Evolutionary conservation across 1,140 invertebrate species (phyloP).

Genomic region (Apis laboriosa): DNA sequence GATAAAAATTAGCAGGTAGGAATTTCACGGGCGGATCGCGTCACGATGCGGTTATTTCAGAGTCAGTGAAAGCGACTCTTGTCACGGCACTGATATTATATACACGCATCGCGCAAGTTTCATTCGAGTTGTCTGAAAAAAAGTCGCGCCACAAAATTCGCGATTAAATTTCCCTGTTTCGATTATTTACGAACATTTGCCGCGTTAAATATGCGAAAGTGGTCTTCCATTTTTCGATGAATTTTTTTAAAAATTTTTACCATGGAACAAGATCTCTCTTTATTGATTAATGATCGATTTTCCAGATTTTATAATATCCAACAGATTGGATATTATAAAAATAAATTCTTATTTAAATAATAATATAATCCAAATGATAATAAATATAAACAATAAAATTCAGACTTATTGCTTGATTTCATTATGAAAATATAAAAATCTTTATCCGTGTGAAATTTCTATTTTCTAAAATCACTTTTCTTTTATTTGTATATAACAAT

Average conservation of each 20-base stretch:
- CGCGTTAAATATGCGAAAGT: background rate
- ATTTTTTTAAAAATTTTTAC: background rate
- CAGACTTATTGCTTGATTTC: too few species aligned
- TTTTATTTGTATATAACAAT: too few species aligned
- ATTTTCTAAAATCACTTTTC: too few species aligned
- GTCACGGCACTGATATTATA: slow-evolving; percentile 49
- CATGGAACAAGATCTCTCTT: background rate
- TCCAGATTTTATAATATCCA: too few species aligned
- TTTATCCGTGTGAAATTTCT: too few species aligned
- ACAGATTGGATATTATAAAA: too few species aligned
- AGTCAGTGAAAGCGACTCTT: slow-evolving; percentile 67
- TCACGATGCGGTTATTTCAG: slow-evolving; percentile 25
- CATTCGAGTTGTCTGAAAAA: slow-evolving; percentile 25
- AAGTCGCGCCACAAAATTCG: background rate
- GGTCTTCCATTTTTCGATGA: background rate
- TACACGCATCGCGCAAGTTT: slow-evolving; percentile 21
- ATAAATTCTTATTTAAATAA: too few species aligned
- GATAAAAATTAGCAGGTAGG: slow-evolving; percentile 26
- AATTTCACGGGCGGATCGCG: slow-evolving; percentile 47
- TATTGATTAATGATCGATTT: too few species aligned
- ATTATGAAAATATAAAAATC: too few species aligned
- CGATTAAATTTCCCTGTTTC: background rate
- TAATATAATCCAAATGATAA: too few species aligned
- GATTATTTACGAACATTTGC: background rate
- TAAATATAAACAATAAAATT: too few species aligned